Evolutionary conservation across 2,888 invertebrate species (phyloP), one percentile per base, ranked within the genome.

Genomic region (Notodonta ziczac): DNA sequence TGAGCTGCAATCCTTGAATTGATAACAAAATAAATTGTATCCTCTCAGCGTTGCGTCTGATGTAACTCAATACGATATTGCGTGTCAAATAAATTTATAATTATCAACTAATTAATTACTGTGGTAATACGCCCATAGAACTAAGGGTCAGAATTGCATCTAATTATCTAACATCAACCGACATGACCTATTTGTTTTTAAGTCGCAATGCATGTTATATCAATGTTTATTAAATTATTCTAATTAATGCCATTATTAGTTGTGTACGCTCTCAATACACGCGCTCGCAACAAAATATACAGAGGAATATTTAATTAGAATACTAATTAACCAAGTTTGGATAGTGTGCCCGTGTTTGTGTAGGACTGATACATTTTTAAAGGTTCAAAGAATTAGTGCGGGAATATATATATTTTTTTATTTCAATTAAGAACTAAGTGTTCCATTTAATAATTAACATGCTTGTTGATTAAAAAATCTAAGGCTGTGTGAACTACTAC

Each of bases 231-330:
- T 68, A 59, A 68, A 71, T 66, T 67, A 63, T 63, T 71, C 65
- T 74, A 75, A 79, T 78, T 76, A 77, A 74, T 61, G 70, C 73
- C 84, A 87, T 81, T 83, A 79, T 60, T 72, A 69, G 68, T 68
- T 69, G 62, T 71, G 67, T 67, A 69, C 56, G 63, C 63, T 66
- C 62, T 66, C 66, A 68, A 66, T 57, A 60, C 68, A 69, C 72
- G 64, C 69, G 76, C 64, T 64, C 65, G 51, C 59, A 50, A 51
- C 56, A 58, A 40, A 46, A 40, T 44, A 32, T 16, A 13, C 50
- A n/a, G n/a, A n/a, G n/a, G 5, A 6, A 14, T 14, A 50, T 50
- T 14, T 14, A n/a, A 13, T 50, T 50, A 32, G 3, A n/a, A 46
- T 6, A 35, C 24, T 6, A 35, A 35, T 6, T 4, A 44, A 44